A percentile compares a stretch with the other conserved stretches of the same genome.
phyloP scores from a whole-genome alignment of 2,888 invertebrate species.

The Microlaimidae sp. region DNA sequence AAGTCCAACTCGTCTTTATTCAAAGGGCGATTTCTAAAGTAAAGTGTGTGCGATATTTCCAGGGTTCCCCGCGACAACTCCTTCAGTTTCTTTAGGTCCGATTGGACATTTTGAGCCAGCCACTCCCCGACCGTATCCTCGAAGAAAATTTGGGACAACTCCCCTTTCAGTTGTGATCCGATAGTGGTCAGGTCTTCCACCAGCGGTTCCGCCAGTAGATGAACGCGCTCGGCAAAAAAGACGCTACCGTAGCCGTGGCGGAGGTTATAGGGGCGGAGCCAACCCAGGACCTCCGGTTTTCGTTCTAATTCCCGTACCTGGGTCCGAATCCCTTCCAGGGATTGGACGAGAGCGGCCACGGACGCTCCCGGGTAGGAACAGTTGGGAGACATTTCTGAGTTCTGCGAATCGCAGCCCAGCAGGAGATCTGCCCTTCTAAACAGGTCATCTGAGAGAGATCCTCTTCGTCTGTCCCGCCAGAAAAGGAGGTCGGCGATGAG shows the following conservation, averaged over 20 bases:
- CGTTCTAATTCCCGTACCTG: no score
- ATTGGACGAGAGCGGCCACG: no score
- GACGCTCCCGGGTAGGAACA: no score
- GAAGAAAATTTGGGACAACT: slow-evolving; percentile 3
- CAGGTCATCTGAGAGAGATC: no score
- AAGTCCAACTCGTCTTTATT: no score
- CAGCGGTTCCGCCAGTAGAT: background rate
- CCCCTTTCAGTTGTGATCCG: background rate
- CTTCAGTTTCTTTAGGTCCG: background rate
- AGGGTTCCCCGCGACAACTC: background rate
- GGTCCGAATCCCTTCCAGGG: no score
- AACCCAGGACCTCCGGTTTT: no score
- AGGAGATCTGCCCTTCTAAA: no score
- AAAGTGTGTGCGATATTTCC: background rate
- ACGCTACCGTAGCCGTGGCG: background rate
- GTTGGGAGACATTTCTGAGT: no score
- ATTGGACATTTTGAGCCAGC: slow-evolving; percentile 9
- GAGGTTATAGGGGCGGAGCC: slow-evolving; percentile 5
- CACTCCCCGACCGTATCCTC: slow-evolving; percentile 11
- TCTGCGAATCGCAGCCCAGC: no score
- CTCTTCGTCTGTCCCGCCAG: no score
- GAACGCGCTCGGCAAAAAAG: background rate
- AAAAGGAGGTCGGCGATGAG: slow-evolving; percentile 31
- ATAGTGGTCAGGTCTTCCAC: background rate
- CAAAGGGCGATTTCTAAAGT: background rate